A percentile compares a stretch with the other conserved stretches of the same genome.
phyloP scores from a whole-genome alignment of 2,888 invertebrate genomes.

The Pollenia angustigena region DNA sequence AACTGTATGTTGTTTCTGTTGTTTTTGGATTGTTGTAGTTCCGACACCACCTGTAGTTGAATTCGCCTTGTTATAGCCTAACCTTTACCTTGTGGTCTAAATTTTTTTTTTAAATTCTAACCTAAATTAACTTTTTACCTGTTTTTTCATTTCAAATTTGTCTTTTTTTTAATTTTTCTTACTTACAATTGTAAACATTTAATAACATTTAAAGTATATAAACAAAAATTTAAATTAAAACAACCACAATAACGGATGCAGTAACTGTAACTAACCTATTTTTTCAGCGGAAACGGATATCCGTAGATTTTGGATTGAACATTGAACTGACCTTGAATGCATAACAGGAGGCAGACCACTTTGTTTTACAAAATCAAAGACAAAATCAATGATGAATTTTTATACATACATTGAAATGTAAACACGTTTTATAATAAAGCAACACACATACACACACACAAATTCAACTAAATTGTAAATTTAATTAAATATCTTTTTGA shows the following conservation, averaged over 20 bases:
- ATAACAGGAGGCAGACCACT: conserved; percentile 34
- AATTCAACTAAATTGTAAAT: conserved; percentile 28
- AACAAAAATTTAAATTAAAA: not conserved
- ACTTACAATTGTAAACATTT: not conserved
- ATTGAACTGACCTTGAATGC: conserved; percentile 71
- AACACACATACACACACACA: not conserved
- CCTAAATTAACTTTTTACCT: too few species aligned
- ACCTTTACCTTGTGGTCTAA: too few species aligned
- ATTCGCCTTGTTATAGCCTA: too few species aligned
- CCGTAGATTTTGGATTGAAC: conserved; percentile 65
- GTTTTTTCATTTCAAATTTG: too few species aligned
- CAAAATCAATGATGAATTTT: conserved; percentile 46
- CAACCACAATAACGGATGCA: conserved; percentile 22
- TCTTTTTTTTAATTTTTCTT: too few species aligned
- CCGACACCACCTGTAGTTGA: too few species aligned
- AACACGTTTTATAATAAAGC: not conserved
- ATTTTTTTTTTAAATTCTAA: too few species aligned
- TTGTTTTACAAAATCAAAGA: conserved; percentile 53
- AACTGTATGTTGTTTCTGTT: too few species aligned
- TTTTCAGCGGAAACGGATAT: conserved; percentile 70
- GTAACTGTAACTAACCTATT: conserved; percentile 64
- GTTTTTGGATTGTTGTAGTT: too few species aligned
- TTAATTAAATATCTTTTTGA: conserved; percentile 20
- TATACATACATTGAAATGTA: not conserved
- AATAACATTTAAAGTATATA: not conserved